phyloP scores from a whole-genome alignment of 2,888 invertebrate species.

The Agrochola litura region DNA sequence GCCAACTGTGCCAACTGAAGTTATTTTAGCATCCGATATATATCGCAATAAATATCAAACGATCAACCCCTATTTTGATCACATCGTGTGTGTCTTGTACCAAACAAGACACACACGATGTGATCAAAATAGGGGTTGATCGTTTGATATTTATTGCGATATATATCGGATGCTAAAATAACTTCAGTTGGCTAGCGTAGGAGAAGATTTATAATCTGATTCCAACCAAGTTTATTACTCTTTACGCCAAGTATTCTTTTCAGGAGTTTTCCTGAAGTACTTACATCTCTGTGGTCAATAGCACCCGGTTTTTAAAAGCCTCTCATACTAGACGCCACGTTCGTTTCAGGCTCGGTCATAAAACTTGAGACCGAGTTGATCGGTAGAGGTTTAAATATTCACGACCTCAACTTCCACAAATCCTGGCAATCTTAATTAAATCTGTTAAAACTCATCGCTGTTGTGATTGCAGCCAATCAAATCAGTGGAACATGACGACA shows the following conservation, averaged over 20 bases:
- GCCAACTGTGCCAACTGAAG: too few species aligned
- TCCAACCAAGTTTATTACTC: not conserved
- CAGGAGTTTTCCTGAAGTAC: not conserved
- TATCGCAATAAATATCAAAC: too few species aligned
- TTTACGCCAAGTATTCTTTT: not conserved
- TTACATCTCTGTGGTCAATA: not conserved
- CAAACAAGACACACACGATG: not conserved
- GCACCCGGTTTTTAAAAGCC: constrained; percentile 10
- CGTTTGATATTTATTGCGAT: not conserved
- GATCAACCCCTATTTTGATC: too few species aligned
- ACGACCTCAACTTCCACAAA: not conserved
- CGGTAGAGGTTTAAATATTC: not conserved
- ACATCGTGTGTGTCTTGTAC: too few species aligned
- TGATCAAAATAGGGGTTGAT: not conserved
- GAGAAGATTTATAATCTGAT: not conserved
- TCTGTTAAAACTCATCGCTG: not conserved
- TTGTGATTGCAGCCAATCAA: constrained; percentile 22
- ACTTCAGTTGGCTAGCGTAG: not conserved
- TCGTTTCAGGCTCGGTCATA: not conserved
- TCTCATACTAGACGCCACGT: not conserved
- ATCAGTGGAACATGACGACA: constrained; percentile 7
- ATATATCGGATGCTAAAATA: not conserved
- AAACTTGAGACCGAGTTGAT: not conserved
- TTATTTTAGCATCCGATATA: too few species aligned
- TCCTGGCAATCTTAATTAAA: not conserved